Evolutionary conservation across 2,797 vertebrate genomes (phyloP), one percentile per base, ranked within the genome.

Genomic region (Neomorphus geoffroyi): DNA sequence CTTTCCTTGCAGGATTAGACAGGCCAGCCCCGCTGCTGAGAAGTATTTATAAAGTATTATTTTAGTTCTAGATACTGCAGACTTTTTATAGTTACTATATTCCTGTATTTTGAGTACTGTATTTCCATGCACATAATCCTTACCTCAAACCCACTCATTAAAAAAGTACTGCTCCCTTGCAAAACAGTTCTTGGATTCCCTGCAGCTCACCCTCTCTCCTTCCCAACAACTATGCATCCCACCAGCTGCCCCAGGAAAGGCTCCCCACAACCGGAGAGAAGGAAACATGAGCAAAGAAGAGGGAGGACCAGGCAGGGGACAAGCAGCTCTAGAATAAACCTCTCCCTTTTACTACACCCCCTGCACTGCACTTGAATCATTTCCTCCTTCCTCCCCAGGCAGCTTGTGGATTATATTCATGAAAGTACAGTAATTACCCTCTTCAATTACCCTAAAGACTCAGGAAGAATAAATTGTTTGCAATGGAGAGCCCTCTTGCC

Each of bases 361-460:
- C 58, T 60, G 80, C 77, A 60, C 72, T 8, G 43, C 65, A 72
- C 88, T 90, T 60, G 35, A 94, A 92, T 88, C 10, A 77, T 50
- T 86, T 95, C 80, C 88, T 95, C 89, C 84, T 67, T 21, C 69
- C 50, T 95, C 90, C 86, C 56, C 73, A 90, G 92, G 73, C 92
- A 90, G 37, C 69, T n/a, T 19, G 2, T 27, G 67, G 88, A 93
- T 90, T 80, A 93, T 56, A 93, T 5, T 78, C 70, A 66, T 43
- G 6, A 37, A 94, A 92, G 69, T 77, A 60, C 66, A 86, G 95
- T 86, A 85, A 87, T 81, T 85, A 93, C 86, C 80, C 82, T 88
- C 82, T 90, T 77, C 92, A 86, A 84, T 90, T 94, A 92, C 82
- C 70, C 82, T 93, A 43, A 93, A 91, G 82, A 82, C 83, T 86